phyloP scores from a whole-genome alignment of 92 coral and sea anemone genomes.

The Isaurus tuberculatus region DNA sequence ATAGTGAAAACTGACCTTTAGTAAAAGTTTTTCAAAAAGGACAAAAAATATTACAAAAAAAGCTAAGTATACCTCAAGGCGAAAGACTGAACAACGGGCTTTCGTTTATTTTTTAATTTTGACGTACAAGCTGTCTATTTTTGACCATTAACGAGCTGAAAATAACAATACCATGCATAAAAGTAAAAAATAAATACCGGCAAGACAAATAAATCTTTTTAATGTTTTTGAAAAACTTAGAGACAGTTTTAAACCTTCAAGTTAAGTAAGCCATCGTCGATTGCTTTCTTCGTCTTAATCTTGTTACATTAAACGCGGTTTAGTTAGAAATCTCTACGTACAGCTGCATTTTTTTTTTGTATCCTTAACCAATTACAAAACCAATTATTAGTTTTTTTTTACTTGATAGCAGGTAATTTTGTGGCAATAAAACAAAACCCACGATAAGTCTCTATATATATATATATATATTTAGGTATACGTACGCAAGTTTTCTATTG shows the following conservation, averaged over 20 bases:
- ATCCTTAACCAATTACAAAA: background rate
- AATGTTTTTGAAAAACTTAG: background rate
- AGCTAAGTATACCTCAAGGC: background rate
- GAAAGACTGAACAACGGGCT: background rate
- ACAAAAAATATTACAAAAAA: background rate
- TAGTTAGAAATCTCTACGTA: background rate
- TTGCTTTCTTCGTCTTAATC: background rate
- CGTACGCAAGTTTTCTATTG: constrained; percentile 22
- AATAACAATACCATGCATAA: background rate
- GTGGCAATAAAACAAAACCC: constrained; percentile 22
- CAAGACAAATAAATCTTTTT: background rate
- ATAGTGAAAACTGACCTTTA: no score
- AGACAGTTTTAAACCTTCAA: background rate
- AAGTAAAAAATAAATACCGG: background rate
- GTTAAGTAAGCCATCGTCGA: background rate
- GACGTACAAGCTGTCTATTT: background rate
- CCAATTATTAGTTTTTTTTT: constrained; percentile 3
- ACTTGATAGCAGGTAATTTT: constrained; percentile 39
- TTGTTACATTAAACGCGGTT: background rate
- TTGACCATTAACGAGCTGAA: background rate
- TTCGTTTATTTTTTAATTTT: background rate
- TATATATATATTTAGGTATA: constrained; percentile 18
- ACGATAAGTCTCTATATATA: background rate
- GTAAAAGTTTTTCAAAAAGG: no score
- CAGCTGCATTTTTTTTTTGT: background rate